phyloP scores from a whole-genome alignment of 2,888 invertebrate species.

The Netelia virgata region DNA sequence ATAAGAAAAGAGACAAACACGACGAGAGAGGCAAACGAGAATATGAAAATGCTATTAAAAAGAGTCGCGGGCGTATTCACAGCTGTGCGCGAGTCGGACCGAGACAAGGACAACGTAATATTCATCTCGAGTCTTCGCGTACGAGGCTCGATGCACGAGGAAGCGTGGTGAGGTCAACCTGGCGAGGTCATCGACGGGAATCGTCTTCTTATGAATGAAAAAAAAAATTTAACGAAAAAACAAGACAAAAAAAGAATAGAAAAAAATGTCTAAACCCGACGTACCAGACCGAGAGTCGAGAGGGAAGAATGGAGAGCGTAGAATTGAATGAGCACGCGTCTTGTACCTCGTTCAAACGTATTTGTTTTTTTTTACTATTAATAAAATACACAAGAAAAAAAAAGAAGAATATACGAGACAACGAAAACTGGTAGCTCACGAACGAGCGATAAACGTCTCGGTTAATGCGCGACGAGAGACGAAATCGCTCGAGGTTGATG shows the following conservation, averaged over 20 bases:
- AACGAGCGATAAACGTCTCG: slow-evolving; percentile 64
- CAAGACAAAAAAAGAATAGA: background rate
- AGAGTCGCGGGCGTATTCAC: background rate
- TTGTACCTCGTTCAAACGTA: background rate
- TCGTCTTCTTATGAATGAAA: slow-evolving; percentile 62
- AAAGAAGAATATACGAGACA: slow-evolving; percentile 5
- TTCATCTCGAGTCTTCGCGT: slow-evolving; percentile 78
- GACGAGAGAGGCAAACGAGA: background rate
- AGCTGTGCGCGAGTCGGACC: slow-evolving; percentile 34
- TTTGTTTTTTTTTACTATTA: background rate
- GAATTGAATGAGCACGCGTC: slow-evolving; percentile 60
- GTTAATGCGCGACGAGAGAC: slow-evolving; percentile 10
- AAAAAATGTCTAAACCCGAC: background rate
- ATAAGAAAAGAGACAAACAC: background rate
- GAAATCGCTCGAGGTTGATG: slow-evolving; percentile 38
- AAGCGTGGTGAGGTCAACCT: slow-evolving; percentile 59
- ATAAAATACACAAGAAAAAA: slow-evolving; percentile 15
- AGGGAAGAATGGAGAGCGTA: slow-evolving; percentile 14
- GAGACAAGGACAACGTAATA: slow-evolving; percentile 77
- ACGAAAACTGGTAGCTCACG: slow-evolving; percentile 66
- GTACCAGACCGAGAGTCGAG: slow-evolving; percentile 9
- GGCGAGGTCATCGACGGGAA: slow-evolving; percentile 57
- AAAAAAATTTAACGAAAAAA: slow-evolving; percentile 7
- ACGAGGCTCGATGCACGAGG: slow-evolving; percentile 54
- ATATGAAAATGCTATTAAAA: background rate